These are phyloP conservation scores for Galago senegalensis DNA, from an alignment of 2,797 vertebrate genomes.

Conservation along the genomic window DNA sequence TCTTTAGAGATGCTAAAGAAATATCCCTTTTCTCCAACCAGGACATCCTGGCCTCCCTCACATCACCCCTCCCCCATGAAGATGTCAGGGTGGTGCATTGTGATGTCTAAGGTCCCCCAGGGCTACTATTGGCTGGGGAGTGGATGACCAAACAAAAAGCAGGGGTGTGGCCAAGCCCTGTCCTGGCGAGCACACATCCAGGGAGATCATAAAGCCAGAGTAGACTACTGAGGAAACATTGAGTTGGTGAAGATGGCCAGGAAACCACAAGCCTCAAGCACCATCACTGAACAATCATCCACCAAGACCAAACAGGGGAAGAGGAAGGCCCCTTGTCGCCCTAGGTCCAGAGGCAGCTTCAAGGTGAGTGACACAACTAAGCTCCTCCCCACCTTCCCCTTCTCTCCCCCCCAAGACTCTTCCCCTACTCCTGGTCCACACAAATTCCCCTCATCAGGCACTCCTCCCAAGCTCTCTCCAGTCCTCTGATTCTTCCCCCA, in stretches of 20 bases:
- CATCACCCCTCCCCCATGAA: not conserved
- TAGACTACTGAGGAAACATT: not conserved
- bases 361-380: not conserved
- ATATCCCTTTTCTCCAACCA: not conserved
- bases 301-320: not conserved
- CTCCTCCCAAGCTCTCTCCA: not conserved
- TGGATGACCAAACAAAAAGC: not conserved
- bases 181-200: not conserved
- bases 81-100: not conserved
- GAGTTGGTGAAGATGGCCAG: not conserved
- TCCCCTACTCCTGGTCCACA: not conserved
- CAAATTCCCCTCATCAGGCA: not conserved
- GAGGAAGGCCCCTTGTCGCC: not conserved
- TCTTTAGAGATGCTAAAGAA: not conserved
- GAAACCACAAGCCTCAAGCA: not conserved
- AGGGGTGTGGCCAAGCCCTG: not conserved
- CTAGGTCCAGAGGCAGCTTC: not conserved
- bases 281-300: not conserved
- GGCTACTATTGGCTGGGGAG: not conserved
- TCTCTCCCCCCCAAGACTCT: not conserved
- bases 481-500: not conserved
- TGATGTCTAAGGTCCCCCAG: not conserved
- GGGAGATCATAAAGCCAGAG: rapidly evolving
- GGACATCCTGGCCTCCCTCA: not conserved
- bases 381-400: not conserved